phyloP scores from a whole-genome alignment of 2,113 vertebrate genomes.

The Pogona vitticeps region DNA sequence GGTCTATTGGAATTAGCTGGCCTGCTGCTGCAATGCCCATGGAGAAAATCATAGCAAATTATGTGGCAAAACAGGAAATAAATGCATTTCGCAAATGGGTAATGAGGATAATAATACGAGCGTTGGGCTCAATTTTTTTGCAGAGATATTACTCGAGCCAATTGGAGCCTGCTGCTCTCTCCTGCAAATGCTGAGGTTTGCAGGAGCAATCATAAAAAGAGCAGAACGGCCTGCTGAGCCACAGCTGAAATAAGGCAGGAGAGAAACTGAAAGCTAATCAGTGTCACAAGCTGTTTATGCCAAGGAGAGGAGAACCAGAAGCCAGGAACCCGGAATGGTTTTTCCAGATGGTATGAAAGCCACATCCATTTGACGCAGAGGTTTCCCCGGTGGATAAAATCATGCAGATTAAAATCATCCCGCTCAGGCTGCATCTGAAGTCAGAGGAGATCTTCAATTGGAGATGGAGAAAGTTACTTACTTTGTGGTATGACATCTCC shows the following conservation, averaged over 20 bases:
- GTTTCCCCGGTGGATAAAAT: not conserved
- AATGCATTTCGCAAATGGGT: slow-evolving; percentile 30
- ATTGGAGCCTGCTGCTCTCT: not conserved
- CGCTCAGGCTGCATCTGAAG: no score
- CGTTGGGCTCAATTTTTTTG: slow-evolving; percentile 46
- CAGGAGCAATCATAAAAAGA: slow-evolving; percentile 25
- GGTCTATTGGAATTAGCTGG: slow-evolving; percentile 17
- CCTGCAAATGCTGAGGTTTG: not conserved
- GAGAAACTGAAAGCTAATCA: not conserved
- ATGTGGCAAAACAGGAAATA: slow-evolving; percentile 38
- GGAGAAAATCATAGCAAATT: slow-evolving; percentile 33
- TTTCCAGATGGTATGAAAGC: not conserved
- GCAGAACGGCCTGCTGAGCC: slow-evolving; percentile 11
- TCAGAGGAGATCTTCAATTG: no score
- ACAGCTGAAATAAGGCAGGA: slow-evolving; percentile 32
- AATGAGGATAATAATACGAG: not conserved
- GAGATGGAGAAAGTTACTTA: no score
- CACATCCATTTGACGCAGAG: not conserved
- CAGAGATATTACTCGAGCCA: slow-evolving; percentile 14
- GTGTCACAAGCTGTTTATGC: not conserved
- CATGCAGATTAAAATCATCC: not conserved
- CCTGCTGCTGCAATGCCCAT: slow-evolving; percentile 23
- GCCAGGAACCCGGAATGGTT: not conserved
- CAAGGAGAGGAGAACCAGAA: not conserved
- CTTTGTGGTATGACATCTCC: no score